Percentiles rank a stretch among this genome's conserved stretches.
These are phyloP conservation scores for Pyrgus malvae DNA, from an alignment of 2,888 invertebrate genomes.

Conservation along the genomic window DNA sequence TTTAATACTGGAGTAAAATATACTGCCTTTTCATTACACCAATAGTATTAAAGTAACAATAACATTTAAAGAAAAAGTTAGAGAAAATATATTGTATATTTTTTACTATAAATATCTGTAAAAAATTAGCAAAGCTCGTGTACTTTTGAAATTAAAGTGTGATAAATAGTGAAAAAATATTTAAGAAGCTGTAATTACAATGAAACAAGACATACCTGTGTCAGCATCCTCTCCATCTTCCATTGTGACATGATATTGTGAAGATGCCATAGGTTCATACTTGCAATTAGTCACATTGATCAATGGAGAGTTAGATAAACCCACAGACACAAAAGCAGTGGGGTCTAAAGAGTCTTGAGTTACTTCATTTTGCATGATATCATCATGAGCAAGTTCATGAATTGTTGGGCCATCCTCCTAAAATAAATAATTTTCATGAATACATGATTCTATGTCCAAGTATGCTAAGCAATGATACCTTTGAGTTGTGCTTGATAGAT, in stretches of 20 bases:
- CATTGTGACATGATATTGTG: constrained; percentile 70
- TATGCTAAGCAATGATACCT: too few species aligned
- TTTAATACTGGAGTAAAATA: too few species aligned
- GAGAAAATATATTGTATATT: too few species aligned
- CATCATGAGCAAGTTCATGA: constrained; percentile 75
- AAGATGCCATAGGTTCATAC: constrained; percentile 43
- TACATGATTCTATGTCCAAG: constrained; percentile 7
- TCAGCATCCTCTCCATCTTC: constrained; percentile 70
- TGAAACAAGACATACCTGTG: constrained; percentile 55
- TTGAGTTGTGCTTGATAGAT: too few species aligned
- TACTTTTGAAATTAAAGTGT: too few species aligned
- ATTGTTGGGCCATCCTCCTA: constrained; percentile 79
- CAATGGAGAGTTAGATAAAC: constrained; percentile 41
- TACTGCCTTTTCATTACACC: too few species aligned
- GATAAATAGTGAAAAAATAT: constrained; percentile 4
- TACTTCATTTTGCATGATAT: constrained; percentile 57
- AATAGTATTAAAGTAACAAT: too few species aligned
- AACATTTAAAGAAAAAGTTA: too few species aligned
- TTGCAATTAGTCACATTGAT: constrained; percentile 29
- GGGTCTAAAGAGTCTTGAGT: constrained; percentile 58
- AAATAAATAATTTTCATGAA: constrained; percentile 33
- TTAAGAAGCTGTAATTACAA: too few species aligned
- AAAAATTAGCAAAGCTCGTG: too few species aligned
- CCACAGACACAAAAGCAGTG: constrained; percentile 53
- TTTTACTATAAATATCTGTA: too few species aligned